Percentiles rank a stretch among this genome's conserved stretches.
Evolutionary conservation across 2,797 vertebrate species (phyloP).

Genomic region (Coluber constrictor): DNA sequence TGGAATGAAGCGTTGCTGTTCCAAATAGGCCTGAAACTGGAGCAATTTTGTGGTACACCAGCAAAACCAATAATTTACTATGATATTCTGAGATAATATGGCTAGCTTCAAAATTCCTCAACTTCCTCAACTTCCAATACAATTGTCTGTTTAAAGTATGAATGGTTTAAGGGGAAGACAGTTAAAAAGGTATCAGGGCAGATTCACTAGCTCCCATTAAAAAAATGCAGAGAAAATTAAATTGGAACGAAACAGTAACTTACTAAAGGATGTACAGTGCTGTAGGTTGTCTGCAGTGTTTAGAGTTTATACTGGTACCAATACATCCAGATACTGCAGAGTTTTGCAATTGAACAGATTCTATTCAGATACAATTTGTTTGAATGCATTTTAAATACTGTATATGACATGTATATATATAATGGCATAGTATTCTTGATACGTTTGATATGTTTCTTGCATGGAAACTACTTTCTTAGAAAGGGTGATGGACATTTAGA

Average conservation of each 20-base stretch:
- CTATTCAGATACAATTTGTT: neutral
- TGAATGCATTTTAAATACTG: neutral
- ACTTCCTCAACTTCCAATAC: neutral
- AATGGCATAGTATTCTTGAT: neutral
- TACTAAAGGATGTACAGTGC: neutral
- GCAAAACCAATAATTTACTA: conserved; percentile 66
- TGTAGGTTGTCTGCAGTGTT: neutral
- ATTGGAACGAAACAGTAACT: neutral
- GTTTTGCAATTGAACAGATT: neutral
- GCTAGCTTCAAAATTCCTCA: neutral
- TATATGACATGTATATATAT: neutral
- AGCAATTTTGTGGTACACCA: conserved; percentile 55
- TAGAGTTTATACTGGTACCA: neutral
- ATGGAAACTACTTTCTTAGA: neutral
- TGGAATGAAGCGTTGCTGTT: conserved; percentile 68
- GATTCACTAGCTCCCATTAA: neutral
- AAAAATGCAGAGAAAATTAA: neutral
- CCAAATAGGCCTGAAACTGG: conserved; percentile 60
- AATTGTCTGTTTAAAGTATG: neutral
- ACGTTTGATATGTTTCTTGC: neutral
- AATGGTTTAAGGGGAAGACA: neutral
- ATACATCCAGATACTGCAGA: neutral
- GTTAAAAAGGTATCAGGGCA: neutral
- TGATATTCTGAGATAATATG: conserved; percentile 40
- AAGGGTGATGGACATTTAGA: neutral